A percentile compares a stretch with the other conserved stretches of the same genome.
Evolutionary conservation across 2,888 invertebrate genomes (phyloP).

Genomic region (Autographa gamma): DNA sequence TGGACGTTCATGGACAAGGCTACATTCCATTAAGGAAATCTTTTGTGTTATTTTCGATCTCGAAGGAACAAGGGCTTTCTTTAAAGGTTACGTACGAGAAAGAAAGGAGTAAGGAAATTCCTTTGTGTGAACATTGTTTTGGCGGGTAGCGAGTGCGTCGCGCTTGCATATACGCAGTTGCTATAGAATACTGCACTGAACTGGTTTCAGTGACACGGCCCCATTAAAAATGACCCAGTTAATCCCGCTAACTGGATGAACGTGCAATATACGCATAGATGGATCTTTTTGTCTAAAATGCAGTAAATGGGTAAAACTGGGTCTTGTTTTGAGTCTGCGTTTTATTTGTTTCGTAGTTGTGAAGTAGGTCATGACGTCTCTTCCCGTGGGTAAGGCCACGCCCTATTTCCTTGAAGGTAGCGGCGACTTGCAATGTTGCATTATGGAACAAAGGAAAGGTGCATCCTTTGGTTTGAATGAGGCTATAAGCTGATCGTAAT

Average conservation of each 20-base stretch:
- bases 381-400: not conserved
- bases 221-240: slow-evolving; percentile 59
- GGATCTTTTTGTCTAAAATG: slow-evolving; percentile 17
- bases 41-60: not conserved
- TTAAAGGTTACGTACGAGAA: not conserved
- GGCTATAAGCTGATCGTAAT: too few species aligned
- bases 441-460: not conserved
- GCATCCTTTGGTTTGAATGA: not conserved
- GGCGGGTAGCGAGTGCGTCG: slow-evolving; percentile 38
- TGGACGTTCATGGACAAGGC: slow-evolving; percentile 13
- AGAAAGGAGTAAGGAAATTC: not conserved
- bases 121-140: slow-evolving; percentile 29
- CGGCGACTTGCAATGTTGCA: not conserved
- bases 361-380: not conserved
- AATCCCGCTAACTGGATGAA: slow-evolving; percentile 56
- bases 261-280: slow-evolving; percentile 37
- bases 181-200: slow-evolving; percentile 46
- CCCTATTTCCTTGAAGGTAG: not conserved
- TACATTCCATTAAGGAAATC: not conserved
- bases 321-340: slow-evolving; percentile 5
- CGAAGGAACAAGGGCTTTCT: not conserved
- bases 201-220: slow-evolving; percentile 51
- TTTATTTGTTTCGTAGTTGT: not conserved
- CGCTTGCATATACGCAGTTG: slow-evolving; percentile 35
- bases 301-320: not conserved